A percentile compares a stretch with the other conserved stretches of the same genome.
Evolutionary conservation across 2,888 invertebrate species (phyloP).

Genomic region (Chrysotoxum bicinctum): DNA sequence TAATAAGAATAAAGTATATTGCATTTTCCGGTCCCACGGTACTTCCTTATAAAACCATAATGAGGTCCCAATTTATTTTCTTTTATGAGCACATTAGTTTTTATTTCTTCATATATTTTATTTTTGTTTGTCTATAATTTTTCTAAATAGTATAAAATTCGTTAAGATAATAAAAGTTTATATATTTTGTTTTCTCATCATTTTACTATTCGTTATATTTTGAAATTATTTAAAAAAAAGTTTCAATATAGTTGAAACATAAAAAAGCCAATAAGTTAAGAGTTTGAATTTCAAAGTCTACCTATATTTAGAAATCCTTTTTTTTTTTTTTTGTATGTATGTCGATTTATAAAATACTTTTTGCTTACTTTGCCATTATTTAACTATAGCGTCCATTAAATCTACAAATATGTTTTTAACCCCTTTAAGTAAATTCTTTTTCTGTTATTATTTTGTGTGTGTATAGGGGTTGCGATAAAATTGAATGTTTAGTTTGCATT

Average conservation of each 20-base stretch:
- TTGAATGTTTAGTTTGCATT: conserved; percentile 47
- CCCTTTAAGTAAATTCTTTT: not conserved
- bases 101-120: conserved; percentile 23
- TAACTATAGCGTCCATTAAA: conserved; percentile 30
- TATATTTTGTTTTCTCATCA: conserved; percentile 16
- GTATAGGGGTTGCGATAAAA: conserved; percentile 19
- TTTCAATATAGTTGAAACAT: conserved; percentile 42
- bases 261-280: conserved; percentile 32
- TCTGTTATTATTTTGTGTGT: not conserved
- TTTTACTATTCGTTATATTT: conserved; percentile 42
- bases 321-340: conserved; percentile 12
- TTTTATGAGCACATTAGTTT: conserved; percentile 39
- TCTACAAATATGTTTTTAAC: conserved; percentile 28
- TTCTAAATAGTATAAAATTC: conserved; percentile 68
- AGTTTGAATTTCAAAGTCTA: conserved; percentile 43
- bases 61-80: conserved; percentile 45
- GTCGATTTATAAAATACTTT: conserved; percentile 49
- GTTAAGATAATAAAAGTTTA: conserved; percentile 55
- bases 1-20: conserved; percentile 23
- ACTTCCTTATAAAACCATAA: conserved; percentile 35
- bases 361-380: conserved; percentile 4
- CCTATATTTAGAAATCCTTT: conserved; percentile 13
- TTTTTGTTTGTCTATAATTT: conserved; percentile 42
- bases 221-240: conserved; percentile 24
- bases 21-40: conserved; percentile 42